A percentile compares a stretch with the other conserved stretches of the same genome.
These are phyloP conservation scores for Tetheella fluctuosa DNA, from an alignment of 2,888 invertebrate species.

Conservation along the genomic window DNA sequence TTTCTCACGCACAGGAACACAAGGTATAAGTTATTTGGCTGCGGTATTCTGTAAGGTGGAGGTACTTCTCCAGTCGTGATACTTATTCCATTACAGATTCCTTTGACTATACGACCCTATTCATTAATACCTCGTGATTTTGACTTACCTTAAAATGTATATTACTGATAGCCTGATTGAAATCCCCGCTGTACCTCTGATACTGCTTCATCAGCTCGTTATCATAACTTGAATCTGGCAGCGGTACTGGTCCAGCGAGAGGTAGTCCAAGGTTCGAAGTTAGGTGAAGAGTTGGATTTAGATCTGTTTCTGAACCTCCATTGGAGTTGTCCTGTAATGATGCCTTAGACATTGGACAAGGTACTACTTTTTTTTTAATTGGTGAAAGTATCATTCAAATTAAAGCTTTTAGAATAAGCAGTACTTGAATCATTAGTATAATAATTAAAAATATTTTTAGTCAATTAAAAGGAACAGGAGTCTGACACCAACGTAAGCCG, in stretches of 20 bases:
- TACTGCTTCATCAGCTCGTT: conserved; percentile 76
- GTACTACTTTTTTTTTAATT: too few species aligned
- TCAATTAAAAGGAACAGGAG: too few species aligned
- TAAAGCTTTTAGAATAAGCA: too few species aligned
- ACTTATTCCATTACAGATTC: neutral
- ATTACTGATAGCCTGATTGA: conserved; percentile 87
- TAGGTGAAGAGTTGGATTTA: conserved; percentile 69
- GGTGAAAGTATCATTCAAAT: too few species aligned
- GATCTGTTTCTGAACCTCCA: conserved; percentile 82
- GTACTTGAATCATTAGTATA: too few species aligned
- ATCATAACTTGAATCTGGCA: conserved; percentile 87
- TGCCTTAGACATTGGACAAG: neutral
- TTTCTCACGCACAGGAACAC: too few species aligned
- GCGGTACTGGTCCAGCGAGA: conserved; percentile 90
- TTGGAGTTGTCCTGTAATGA: conserved; percentile 79
- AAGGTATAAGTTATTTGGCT: too few species aligned
- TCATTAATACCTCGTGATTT: neutral
- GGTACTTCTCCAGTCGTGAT: too few species aligned
- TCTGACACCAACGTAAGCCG: too few species aligned
- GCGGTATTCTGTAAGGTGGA: too few species aligned
- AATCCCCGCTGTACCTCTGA: conserved; percentile 88
- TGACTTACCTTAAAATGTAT: conserved; percentile 79
- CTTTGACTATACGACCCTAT: neutral
- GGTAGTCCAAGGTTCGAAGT: conserved; percentile 85
- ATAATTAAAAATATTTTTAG: too few species aligned